Evolutionary conservation across 64 coral and sea anemone species (phyloP).

Genomic region (Actinia tenebrosa): DNA sequence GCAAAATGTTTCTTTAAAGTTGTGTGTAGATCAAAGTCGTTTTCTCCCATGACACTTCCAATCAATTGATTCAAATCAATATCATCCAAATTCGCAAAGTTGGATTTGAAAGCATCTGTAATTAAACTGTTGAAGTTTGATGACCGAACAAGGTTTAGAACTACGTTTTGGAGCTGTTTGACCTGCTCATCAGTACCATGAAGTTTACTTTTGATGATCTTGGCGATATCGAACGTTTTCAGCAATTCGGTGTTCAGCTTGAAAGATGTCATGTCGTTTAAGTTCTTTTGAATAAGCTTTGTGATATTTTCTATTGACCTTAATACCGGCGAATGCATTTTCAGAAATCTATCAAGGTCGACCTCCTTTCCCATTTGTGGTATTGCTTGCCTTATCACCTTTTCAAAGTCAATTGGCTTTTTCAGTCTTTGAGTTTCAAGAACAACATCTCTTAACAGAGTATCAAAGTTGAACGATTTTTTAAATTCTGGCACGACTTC

Average conservation of each 20-base stretch:
- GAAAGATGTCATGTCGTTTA: not conserved
- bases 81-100: not conserved
- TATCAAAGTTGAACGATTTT: not conserved
- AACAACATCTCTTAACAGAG: not conserved
- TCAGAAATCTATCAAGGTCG: constrained; percentile 1
- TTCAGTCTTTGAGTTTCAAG: not conserved
- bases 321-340: not conserved
- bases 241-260: not conserved
- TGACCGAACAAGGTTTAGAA: not conserved
- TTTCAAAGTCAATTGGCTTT: not conserved
- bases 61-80: not conserved
- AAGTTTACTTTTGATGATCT: not conserved
- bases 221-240: not conserved
- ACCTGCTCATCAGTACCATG: not conserved
- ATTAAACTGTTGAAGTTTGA: not conserved
- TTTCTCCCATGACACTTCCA: not conserved
- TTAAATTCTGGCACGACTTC: not conserved
- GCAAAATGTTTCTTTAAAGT: not conserved
- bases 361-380: not conserved
- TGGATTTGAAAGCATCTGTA: not conserved
- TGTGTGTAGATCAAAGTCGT: not conserved
- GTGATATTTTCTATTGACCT: not conserved
- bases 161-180: not conserved
- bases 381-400: not conserved
- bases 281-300: not conserved